phyloP scores from a whole-genome alignment of 2,113 vertebrate genomes.

The Lethenteron camtschaticum region DNA sequence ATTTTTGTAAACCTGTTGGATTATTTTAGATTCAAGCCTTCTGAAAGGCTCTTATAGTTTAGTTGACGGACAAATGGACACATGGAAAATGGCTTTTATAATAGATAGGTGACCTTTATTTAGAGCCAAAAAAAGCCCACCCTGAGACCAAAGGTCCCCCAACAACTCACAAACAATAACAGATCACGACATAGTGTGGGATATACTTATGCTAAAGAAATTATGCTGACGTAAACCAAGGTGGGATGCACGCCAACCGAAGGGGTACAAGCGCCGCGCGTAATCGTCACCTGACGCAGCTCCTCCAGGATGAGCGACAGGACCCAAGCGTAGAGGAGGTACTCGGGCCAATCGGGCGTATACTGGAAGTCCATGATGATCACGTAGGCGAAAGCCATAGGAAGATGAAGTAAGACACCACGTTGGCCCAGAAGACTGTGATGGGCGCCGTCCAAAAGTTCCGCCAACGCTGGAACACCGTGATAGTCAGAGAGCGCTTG shows the following conservation, averaged over 20 bases:
- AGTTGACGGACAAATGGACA: no score
- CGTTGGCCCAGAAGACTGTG: slow-evolving; percentile 68
- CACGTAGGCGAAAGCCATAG: slow-evolving; percentile 64
- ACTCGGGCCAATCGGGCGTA: slow-evolving; percentile 34
- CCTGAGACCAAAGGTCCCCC: no score
- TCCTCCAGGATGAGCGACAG: slow-evolving; percentile 66
- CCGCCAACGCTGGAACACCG: slow-evolving; percentile 12
- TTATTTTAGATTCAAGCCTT: no score
- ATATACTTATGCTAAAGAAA: neutral
- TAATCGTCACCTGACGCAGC: slow-evolving; percentile 43
- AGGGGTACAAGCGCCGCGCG: no score
- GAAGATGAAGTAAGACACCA: slow-evolving; percentile 65
- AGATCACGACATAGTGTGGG: neutral
- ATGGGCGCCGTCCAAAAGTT: slow-evolving; percentile 43
- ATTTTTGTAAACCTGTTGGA: no score
- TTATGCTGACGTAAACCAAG: no score
- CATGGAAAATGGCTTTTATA: no score
- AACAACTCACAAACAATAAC: neutral
- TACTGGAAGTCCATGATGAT: slow-evolving; percentile 73
- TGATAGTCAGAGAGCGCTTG: no score
- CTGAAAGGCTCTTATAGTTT: no score
- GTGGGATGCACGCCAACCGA: no score
- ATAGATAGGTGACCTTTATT: no score
- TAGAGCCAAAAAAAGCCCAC: no score
- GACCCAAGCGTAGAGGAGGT: slow-evolving; percentile 64